A percentile compares a stretch with the other conserved stretches of the same genome.
These are phyloP conservation scores for Agrotis clavis DNA, from an alignment of 2,888 invertebrate species.

Conservation along the genomic window DNA sequence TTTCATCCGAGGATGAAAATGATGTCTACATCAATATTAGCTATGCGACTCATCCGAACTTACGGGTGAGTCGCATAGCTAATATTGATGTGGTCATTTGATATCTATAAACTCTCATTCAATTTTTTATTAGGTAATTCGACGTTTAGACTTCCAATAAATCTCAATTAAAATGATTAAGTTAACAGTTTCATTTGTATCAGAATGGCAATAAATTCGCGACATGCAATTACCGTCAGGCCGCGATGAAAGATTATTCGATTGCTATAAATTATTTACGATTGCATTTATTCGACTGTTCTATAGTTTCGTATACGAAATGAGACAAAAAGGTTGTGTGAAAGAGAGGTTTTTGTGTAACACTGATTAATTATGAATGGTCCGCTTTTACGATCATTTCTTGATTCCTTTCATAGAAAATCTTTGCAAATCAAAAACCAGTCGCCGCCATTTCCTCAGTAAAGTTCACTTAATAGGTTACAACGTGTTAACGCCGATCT, in stretches of 20 bases:
- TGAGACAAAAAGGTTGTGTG: conserved; percentile 19
- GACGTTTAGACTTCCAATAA: conserved; percentile 26
- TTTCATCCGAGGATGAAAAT: no score
- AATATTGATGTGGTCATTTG: no score
- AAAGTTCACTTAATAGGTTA: conserved; percentile 18
- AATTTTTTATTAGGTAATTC: neutral
- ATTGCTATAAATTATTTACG: conserved; percentile 58
- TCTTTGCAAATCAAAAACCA: conserved; percentile 1
- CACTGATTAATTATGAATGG: conserved; percentile 26
- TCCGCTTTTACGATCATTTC: conserved; percentile 20
- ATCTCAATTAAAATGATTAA: conserved; percentile 29
- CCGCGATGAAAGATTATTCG: conserved; percentile 55
- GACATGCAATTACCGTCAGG: conserved; percentile 44
- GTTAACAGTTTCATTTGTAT: conserved; percentile 47
- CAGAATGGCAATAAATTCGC: conserved; percentile 56
- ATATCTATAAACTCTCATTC: no score
- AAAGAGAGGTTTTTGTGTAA: conserved; percentile 21
- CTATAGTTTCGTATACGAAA: conserved; percentile 42
- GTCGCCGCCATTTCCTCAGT: conserved; percentile 4
- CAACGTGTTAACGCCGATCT: conserved; percentile 22
- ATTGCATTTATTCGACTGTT: conserved; percentile 51
- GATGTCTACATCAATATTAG: no score
- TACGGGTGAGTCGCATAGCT: no score
- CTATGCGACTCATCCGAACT: no score
- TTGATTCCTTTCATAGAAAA: conserved; percentile 21